Base-by-base conservation (phyloP, 2,888 invertebrate species). In the Orchesella flavescens region DNA sequence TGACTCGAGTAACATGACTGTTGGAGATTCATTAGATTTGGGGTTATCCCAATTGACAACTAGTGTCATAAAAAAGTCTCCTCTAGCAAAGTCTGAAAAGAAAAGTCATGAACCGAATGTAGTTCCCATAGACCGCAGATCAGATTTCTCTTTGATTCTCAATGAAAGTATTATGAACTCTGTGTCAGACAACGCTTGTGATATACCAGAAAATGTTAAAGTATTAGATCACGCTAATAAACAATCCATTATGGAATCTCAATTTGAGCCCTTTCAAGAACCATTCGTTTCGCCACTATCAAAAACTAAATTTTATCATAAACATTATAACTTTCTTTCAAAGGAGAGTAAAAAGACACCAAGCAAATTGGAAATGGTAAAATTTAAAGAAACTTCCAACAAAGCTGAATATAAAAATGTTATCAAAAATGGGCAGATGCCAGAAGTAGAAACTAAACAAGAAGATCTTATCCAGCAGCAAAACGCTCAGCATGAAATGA, bases 81-180 rank as follows among this genome's bases (percentile, higher is more conserved):
- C 34, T 21, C 43, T 57, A 17, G 4, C 46, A 23, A 74, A 61
- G 15, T 1, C 46, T 13, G 44, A 46, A 3, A 46, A 15, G 49
- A 23, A 9, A 23, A 63, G 13, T 23, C 1, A 9, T 1, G 34
- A 21, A 59, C 1, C 34, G 3, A 34, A 34, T 4, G 7, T 34
- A 7, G 3, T 34, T 34, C 34, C 34, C 7, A 34, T 34, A 34
- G 7, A 34, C 34, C 2, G 34, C 7, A 34, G 7, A 2, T 34
- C 34, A 34, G 34, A 34, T 4, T 34, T 34, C 34, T 34, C 34
- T 34, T 7, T 34, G 7, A 34, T 77, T 46, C 12, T 61, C 13
- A 72, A 59, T 23, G 83, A 83, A 17, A 83, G 76, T n/a, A 83
- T 83, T 1, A 83, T 83, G 72, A 83, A 83, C 44, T 76, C 72